These are phyloP conservation scores for Esox masquinongy DNA, from an alignment of 2,797 vertebrate species.

Conservation along the genomic window DNA sequence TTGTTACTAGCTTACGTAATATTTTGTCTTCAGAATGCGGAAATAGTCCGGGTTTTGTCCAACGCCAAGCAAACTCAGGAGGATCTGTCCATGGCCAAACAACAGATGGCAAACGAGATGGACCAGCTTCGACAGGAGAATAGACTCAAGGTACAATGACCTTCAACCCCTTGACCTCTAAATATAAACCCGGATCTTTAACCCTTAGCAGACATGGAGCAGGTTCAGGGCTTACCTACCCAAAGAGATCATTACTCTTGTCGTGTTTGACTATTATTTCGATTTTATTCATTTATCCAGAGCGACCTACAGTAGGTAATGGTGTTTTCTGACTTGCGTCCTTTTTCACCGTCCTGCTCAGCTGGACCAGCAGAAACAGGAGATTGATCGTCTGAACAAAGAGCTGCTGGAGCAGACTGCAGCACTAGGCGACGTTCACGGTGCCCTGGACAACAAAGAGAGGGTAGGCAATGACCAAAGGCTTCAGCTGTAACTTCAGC, in stretches of 20 bases:
- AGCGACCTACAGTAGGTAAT: too few relatives aligned
- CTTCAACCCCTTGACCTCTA: neutral
- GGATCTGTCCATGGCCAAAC: conserved; percentile 48
- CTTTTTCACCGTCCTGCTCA: conserved; percentile 37
- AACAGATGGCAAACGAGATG: conserved; percentile 57
- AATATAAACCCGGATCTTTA: neutral
- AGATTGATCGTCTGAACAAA: conserved; percentile 76
- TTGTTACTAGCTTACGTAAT: neutral
- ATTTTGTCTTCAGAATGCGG: conserved; percentile 59
- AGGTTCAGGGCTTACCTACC: neutral
- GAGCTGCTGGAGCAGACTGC: conserved; percentile 74
- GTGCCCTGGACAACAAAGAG: conserved; percentile 61
- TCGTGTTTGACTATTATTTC: neutral
- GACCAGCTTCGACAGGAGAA: conserved; percentile 53
- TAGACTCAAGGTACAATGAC: conserved; percentile 39
- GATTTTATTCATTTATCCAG: neutral
- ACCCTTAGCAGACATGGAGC: neutral
- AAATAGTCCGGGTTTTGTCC: conserved; percentile 54
- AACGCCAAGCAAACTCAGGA: conserved; percentile 50
- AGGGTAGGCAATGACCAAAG: conserved; percentile 45
- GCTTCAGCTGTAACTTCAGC: neutral
- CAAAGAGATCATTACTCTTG: neutral
- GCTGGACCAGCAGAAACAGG: conserved; percentile 80
- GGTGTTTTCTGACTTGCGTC: neutral
- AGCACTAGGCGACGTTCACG: conserved; percentile 54